Evolutionary conservation across 2,797 vertebrate species (phyloP).

Genomic region (Champsocephalus gunnari): DNA sequence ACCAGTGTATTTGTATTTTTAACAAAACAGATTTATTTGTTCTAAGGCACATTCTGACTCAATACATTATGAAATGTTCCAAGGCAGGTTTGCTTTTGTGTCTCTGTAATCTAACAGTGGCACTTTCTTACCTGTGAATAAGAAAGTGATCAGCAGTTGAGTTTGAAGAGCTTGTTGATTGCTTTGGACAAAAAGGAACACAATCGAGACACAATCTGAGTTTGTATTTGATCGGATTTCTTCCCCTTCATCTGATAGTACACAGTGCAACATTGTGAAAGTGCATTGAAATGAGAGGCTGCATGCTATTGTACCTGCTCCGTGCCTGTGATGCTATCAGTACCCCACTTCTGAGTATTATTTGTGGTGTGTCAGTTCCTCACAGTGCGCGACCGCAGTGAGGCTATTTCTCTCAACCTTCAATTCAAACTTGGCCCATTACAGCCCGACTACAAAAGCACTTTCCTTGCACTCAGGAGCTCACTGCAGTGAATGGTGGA

Average conservation of each 20-base stretch:
- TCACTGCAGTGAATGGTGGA: constrained; percentile 88
- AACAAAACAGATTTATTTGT: neutral
- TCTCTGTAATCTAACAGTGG: constrained; percentile 4
- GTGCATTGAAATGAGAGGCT: constrained; percentile 84
- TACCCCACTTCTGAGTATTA: constrained; percentile 82
- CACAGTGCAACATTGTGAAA: constrained; percentile 73
- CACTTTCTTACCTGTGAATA: constrained; percentile 12
- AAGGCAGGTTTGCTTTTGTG: neutral
- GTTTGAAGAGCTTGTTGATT: constrained; percentile 35
- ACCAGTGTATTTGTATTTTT: neutral
- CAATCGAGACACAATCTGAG: constrained; percentile 47
- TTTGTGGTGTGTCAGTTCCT: constrained; percentile 89
- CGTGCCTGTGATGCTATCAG: constrained; percentile 81
- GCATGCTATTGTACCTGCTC: constrained; percentile 80
- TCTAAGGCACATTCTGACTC: neutral
- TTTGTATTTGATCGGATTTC: constrained; percentile 62
- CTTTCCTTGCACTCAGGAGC: constrained; percentile 89
- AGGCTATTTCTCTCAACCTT: constrained; percentile 90
- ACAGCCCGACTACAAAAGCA: constrained; percentile 92
- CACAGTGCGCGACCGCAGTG: constrained; percentile 84
- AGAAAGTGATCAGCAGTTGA: constrained; percentile 26
- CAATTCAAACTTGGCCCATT: constrained; percentile 92
- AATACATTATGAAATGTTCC: neutral
- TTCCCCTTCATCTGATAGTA: constrained; percentile 66
- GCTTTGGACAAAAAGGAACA: constrained; percentile 31